Evolutionary conservation across 2,113 vertebrate genomes (phyloP).

Genomic region (Malurus alboscapulatus): DNA sequence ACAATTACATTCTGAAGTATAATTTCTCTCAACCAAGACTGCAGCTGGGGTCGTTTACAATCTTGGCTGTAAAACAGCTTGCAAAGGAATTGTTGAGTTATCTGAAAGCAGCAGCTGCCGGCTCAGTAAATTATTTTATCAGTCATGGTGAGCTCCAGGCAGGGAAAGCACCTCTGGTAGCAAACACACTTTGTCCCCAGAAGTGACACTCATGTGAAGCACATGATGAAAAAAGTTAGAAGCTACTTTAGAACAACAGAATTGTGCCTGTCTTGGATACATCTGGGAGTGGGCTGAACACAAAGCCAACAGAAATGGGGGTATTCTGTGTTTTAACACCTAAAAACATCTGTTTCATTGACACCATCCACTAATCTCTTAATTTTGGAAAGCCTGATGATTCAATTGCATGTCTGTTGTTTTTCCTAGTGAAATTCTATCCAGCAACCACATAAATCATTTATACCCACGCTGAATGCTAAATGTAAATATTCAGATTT

Average conservation of each 20-base stretch:
- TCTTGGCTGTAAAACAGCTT: background rate
- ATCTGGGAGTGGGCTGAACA: background rate
- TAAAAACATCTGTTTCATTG: background rate
- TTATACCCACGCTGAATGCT: background rate
- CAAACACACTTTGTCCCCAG: background rate
- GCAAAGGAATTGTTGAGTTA: slow-evolving; percentile 36
- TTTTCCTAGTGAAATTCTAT: background rate
- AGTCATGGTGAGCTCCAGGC: slow-evolving; percentile 34
- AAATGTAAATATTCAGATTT: background rate
- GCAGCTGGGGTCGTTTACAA: slow-evolving; percentile 14
- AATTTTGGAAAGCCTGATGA: background rate
- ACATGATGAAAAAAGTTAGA: background rate
- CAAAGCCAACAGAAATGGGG: background rate
- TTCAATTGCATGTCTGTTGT: background rate
- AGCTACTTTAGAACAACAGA: background rate
- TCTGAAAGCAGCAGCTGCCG: slow-evolving; percentile 55
- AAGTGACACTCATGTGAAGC: background rate
- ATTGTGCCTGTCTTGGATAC: background rate
- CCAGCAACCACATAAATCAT: background rate
- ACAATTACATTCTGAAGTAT: slow-evolving; percentile 11
- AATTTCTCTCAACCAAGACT: slow-evolving; percentile 41
- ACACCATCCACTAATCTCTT: background rate
- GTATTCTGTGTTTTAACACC: background rate
- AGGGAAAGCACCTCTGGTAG: slow-evolving; percentile 9
- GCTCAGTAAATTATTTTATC: slow-evolving; percentile 60